These are phyloP conservation scores for Cynopterus brachyotis DNA, from an alignment of 2,113 vertebrate genomes.

Conservation along the genomic window DNA sequence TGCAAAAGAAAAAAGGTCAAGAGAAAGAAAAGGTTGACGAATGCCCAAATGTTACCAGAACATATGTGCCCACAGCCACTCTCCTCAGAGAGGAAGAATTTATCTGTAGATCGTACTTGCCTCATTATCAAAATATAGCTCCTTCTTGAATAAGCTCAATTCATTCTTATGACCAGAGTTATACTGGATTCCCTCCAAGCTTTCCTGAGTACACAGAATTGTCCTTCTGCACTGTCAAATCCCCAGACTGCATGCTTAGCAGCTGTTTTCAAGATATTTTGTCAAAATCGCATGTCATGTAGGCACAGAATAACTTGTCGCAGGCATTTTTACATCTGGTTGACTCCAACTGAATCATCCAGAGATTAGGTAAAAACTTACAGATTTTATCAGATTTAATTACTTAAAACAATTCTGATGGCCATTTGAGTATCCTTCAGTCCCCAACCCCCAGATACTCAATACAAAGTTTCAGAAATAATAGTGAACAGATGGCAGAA, in stretches of 20 bases:
- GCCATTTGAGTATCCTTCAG: constrained; percentile 62
- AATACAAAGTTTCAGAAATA: constrained; percentile 67
- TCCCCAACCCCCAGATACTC: constrained; percentile 8
- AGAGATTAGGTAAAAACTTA: constrained; percentile 75
- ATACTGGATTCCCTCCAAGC: constrained; percentile 38
- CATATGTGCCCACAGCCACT: background rate
- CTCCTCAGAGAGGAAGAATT: background rate
- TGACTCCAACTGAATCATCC: constrained; percentile 73
- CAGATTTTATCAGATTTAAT: constrained; percentile 76
- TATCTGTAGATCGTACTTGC: background rate
- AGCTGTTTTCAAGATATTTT: constrained; percentile 69
- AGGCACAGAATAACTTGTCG: constrained; percentile 49
- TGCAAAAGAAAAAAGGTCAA: background rate
- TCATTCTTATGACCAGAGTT: constrained; percentile 31
- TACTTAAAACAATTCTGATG: constrained; percentile 66
- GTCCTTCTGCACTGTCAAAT: constrained; percentile 32
- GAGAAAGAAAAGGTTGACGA: background rate
- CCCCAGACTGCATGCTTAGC: constrained; percentile 38
- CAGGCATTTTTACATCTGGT: constrained; percentile 77
- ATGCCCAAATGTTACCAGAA: background rate
- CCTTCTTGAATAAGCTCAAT: constrained; percentile 40
- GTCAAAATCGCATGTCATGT: constrained; percentile 51
- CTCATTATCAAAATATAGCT: background rate
- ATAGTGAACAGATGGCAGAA: constrained; percentile 79
- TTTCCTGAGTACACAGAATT: constrained; percentile 3